Evolutionary conservation across 92 coral and sea anemone species (phyloP), one percentile per base, ranked within the genome.

Genomic region (Palythoa grandis): DNA sequence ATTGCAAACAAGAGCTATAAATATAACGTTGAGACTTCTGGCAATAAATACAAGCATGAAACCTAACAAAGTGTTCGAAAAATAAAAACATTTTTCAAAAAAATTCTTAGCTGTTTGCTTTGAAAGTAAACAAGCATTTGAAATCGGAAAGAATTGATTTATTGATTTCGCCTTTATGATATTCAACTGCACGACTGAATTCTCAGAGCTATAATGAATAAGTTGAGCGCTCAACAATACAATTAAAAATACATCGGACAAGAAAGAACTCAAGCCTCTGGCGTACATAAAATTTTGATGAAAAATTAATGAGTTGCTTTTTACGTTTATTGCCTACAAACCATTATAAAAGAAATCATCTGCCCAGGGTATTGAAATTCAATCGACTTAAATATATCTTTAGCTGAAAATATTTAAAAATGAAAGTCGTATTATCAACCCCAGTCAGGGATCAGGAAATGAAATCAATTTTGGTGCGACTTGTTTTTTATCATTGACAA

Each of bases 221-320:
- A 22, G 47, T 58, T 66, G 58, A 11, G 43, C 63, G 20, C 72
- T 43, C 38, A 2, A 37, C 74, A 80, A 16, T 11, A 60, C 65
- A 12, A 63, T 80, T 66, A 23, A 66, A 78, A 65, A 80, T 80
- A 66, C n/a, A 48, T 80, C 20, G 8, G 16, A 22, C 60, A 47
- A 65, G 11, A 63, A 66, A 43, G 57, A 43, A 15, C 57, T 40
- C 40, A 11, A 76, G 14, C 6, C 19, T 37, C 53, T 65, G 58
- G 16, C 22, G 72, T 66, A 80, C 65, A 80, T 66, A 20, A 47
- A 43, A 39, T 22, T 47, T 80, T 38, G 74, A 80, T 80, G 39
- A 80, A 80, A 65, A 80, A 66, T 80, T 80, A 24, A 80, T 80
- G 74, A 66, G 52, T 47, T 47, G 66, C 57, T 43, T 65, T 80